Evolutionary conservation across 2,888 invertebrate species (phyloP).

Genomic region (Pristionchus entomophagus): DNA sequence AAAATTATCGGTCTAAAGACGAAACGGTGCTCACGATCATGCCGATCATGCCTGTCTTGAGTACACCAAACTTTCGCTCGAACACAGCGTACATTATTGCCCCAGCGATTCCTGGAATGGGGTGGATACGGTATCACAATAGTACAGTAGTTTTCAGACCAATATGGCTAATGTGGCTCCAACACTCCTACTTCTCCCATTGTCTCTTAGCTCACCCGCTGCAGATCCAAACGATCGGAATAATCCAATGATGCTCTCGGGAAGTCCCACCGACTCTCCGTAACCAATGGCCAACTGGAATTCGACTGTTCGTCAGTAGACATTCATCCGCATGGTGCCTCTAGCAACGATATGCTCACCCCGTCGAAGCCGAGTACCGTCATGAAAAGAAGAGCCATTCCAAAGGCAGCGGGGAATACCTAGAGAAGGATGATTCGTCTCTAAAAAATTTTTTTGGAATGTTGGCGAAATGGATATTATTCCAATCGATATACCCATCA

Average conservation of each 20-base stretch:
- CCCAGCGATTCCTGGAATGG: slow-evolving; percentile 58
- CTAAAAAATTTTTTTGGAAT: too few relatives aligned
- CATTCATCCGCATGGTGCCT: too few relatives aligned
- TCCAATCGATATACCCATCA: too few relatives aligned
- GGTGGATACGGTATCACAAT: too few relatives aligned
- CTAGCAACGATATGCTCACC: too few relatives aligned
- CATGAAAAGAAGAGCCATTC: slow-evolving; percentile 71
- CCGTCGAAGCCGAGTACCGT: slow-evolving; percentile 73
- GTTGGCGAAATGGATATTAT: too few relatives aligned
- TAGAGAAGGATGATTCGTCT: not conserved
- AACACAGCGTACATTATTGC: slow-evolving; percentile 68
- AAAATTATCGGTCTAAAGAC: too few relatives aligned
- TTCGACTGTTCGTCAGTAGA: too few relatives aligned
- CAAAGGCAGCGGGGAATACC: slow-evolving; percentile 67
- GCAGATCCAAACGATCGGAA: slow-evolving; percentile 58
- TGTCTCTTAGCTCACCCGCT: slow-evolving; percentile 54
- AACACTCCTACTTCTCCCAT: too few relatives aligned
- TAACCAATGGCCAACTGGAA: slow-evolving; percentile 67
- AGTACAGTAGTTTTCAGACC: too few relatives aligned
- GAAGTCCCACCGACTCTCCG: slow-evolving; percentile 65
- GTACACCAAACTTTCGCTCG: slow-evolving; percentile 65
- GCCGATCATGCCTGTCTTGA: slow-evolving; percentile 69
- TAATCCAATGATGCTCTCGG: slow-evolving; percentile 66
- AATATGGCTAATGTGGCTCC: too few relatives aligned
- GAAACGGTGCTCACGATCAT: slow-evolving; percentile 54